phyloP scores from a whole-genome alignment of 2,888 invertebrate species.

The Villa cingulata region DNA sequence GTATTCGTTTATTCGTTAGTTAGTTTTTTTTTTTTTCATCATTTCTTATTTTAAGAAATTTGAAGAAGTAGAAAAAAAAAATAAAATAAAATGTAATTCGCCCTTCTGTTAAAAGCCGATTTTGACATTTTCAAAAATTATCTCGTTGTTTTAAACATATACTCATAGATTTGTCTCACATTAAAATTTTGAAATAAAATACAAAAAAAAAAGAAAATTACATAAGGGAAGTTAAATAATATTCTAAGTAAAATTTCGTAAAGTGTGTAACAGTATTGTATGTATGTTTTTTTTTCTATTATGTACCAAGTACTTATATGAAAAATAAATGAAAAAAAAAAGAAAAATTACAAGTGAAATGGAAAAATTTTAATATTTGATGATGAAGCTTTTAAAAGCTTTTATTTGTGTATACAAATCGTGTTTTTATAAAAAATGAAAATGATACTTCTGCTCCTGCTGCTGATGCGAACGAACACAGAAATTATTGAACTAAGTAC shows the following conservation, averaged over 20 bases:
- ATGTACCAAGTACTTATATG: too few relatives aligned
- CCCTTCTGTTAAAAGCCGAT: conserved; percentile 8
- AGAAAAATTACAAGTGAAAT: background rate
- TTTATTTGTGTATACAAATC: background rate
- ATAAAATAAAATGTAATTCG: conserved; percentile 3
- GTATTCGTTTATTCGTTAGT: too few relatives aligned
- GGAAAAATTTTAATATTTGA: background rate
- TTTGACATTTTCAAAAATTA: conserved; percentile 8
- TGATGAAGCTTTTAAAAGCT: background rate
- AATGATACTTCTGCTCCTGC: too few relatives aligned
- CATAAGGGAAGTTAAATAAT: background rate
- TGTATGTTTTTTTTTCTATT: too few relatives aligned
- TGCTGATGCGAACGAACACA: too few relatives aligned
- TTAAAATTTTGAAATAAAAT: too few relatives aligned
- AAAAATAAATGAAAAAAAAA: too few relatives aligned
- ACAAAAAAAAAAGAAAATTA: background rate
- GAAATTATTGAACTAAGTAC: too few relatives aligned
- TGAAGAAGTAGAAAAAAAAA: background rate
- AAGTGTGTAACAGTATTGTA: too few relatives aligned
- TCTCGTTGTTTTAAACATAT: conserved; percentile 4
- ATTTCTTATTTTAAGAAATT: background rate
- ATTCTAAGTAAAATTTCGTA: too few relatives aligned
- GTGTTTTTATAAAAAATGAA: background rate
- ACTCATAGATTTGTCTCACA: background rate
- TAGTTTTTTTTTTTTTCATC: too few relatives aligned